These are phyloP conservation scores for Nycticebus coucang DNA, from an alignment of 2,113 vertebrate species.

Conservation along the genomic window DNA sequence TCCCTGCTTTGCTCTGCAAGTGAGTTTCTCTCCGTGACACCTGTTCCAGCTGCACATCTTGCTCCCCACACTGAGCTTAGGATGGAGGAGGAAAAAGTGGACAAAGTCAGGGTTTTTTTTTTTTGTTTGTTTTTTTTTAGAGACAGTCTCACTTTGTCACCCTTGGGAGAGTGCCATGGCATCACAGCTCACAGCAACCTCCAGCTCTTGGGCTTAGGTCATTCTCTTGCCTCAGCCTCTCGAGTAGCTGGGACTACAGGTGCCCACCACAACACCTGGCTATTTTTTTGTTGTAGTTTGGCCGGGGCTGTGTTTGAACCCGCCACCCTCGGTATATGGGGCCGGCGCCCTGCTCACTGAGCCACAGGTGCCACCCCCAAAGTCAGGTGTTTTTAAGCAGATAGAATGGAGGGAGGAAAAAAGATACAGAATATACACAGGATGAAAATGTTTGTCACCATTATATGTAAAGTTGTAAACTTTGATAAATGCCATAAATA, in stretches of 20 bases:
- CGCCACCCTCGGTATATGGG: no score
- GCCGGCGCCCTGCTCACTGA: no score
- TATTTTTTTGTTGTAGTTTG: no score
- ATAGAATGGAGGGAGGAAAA: neutral
- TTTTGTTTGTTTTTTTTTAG: no score
- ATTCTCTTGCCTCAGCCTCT: no score
- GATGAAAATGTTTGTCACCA: neutral
- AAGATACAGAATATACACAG: neutral
- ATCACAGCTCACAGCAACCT: no score
- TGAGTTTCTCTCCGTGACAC: neutral
- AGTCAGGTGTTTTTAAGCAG: neutral
- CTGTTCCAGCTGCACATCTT: neutral
- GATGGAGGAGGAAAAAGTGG: neutral
- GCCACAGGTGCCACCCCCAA: neutral
- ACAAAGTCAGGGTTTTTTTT: neutral
- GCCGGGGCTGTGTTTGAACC: no score
- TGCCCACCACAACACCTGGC: no score
- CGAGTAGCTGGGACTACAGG: no score
- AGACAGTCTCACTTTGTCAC: no score
- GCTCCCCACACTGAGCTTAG: neutral
- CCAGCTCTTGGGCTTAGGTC: no score
- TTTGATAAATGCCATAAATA: neutral
- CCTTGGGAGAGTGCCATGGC: no score
- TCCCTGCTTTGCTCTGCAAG: neutral
- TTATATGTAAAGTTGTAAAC: neutral